Evolutionary conservation across 2,113 vertebrate genomes (phyloP).

Genomic region (Hoplias malabaricus): DNA sequence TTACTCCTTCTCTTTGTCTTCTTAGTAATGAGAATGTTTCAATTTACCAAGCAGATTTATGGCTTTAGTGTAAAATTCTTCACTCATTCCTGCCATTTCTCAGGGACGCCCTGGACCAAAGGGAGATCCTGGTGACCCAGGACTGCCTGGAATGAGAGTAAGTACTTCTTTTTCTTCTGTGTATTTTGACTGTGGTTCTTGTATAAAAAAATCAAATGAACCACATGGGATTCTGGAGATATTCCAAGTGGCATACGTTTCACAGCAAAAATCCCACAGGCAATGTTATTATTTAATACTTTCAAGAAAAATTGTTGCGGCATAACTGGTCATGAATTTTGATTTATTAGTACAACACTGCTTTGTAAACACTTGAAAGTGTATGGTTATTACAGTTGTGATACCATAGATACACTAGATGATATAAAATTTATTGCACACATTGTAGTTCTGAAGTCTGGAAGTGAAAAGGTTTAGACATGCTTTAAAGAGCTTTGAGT

Average conservation of each 20-base stretch:
- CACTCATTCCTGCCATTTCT: not conserved
- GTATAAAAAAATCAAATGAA: not conserved
- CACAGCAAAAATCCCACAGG: not conserved
- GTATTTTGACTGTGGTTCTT: conserved; percentile 5
- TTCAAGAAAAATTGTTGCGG: not conserved
- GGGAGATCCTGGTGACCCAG: conserved; percentile 89
- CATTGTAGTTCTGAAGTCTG: not conserved
- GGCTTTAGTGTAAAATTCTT: conserved; percentile 9
- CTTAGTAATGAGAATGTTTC: not conserved
- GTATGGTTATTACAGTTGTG: not conserved
- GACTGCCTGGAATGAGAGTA: conserved; percentile 81
- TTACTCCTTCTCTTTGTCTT: conserved; percentile 5
- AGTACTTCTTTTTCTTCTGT: conserved; percentile 54
- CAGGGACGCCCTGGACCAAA: conserved; percentile 93
- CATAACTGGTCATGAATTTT: not conserved
- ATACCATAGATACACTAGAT: not conserved
- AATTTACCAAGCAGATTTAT: not conserved
- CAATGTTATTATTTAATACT: not conserved
- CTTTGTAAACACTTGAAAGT: not conserved
- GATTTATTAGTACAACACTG: not conserved
- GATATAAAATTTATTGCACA: not conserved
- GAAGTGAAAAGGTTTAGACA: not conserved
- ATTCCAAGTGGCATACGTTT: not conserved
- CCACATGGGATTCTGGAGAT: conserved; percentile 61
- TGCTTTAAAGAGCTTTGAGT: not conserved